Base-by-base conservation (phyloP, 2,888 invertebrate species). In the Troilus luridus region DNA sequence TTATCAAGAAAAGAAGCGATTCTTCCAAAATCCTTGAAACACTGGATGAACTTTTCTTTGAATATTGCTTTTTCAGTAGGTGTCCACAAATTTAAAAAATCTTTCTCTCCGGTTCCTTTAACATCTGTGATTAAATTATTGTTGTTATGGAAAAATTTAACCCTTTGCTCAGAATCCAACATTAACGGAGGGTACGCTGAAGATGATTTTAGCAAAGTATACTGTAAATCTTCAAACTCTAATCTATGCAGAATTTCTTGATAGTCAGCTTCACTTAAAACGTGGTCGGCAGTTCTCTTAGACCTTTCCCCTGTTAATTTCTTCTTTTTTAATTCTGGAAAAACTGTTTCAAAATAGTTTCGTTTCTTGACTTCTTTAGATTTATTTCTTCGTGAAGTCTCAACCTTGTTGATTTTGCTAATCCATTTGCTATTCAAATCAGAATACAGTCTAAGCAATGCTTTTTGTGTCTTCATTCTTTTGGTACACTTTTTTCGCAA, bases 41-140 rank as follows among this genome's bases (percentile, higher is more conserved):
- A 85, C 56, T 85, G 85, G 56, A 85, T 85, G 85, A 85, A 85
- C 85, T 85, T 85, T 85, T 85, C 56, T 56, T 85, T 85, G 56
- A 85, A 85, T 85, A 85, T 56, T n/a, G 8, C 85, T 85, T 85
- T 85, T 85, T 85, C 85, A 21, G 56, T 8, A 54, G n/a, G n/a
- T 1, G 85, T 85, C 85, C 85, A 85, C 21, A 85, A 85, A 56
- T 85, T 56, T 9, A 56, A 85, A n/a, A 56, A 58, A 11, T 85
- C n/a, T n/a, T 56, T 56, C n/a, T 56, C 56, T n/a, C 56, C 54
- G 21, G 54, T 58, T 85, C 10, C 21, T 85, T 56, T 58, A 12
- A 85, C 12, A 58, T 58, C 85, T 56, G 54, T n/a, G 0, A 85
- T 54, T 56, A 56, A 54, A 54, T 85, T 85, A 58, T 85, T 85